Conservation (phyloP, 2,113 vertebrate species). For the Epinephelus fuscoguttatus region DNA sequence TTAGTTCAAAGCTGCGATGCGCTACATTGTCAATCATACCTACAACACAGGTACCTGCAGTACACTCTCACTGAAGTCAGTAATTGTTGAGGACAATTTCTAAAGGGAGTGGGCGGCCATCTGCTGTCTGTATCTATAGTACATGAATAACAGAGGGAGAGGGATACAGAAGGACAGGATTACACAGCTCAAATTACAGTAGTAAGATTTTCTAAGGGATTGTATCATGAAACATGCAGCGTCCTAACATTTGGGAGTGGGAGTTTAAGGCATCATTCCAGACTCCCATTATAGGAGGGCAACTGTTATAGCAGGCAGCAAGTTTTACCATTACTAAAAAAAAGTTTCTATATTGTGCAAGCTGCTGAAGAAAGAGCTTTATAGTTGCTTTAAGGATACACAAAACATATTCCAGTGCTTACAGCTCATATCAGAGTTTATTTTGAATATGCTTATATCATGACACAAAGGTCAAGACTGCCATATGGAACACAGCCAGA, state of each 20-base stretch:
- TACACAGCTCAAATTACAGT: constrained; percentile 11
- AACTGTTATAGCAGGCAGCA: constrained; percentile 9
- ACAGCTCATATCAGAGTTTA: not conserved
- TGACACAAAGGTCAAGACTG: not conserved
- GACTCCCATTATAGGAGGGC: constrained; percentile 13
- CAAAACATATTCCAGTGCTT: not conserved
- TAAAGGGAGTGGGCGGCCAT: constrained; percentile 8
- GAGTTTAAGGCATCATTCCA: constrained; percentile 23
- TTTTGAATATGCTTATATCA: not conserved
- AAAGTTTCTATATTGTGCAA: constrained; percentile 5
- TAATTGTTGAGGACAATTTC: constrained; percentile 36
- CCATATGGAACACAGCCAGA: not conserved
- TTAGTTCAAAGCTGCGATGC: constrained; percentile 52
- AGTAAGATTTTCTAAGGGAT: constrained; percentile 6
- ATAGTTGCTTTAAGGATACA: not conserved
- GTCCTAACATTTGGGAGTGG: constrained; percentile 12
- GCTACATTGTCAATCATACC: constrained; percentile 58
- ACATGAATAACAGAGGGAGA: constrained; percentile 3
- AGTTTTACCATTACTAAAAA: constrained; percentile 19
- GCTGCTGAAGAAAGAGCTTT: not conserved
- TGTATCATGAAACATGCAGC: constrained; percentile 6
- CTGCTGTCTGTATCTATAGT: constrained; percentile 11
- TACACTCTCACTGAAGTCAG: not conserved
- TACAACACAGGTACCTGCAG: constrained; percentile 28
- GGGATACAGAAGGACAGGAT: not conserved